Base-by-base conservation (phyloP, 1,140 invertebrate species). In the Maconellicoccus hirsutus region DNA sequence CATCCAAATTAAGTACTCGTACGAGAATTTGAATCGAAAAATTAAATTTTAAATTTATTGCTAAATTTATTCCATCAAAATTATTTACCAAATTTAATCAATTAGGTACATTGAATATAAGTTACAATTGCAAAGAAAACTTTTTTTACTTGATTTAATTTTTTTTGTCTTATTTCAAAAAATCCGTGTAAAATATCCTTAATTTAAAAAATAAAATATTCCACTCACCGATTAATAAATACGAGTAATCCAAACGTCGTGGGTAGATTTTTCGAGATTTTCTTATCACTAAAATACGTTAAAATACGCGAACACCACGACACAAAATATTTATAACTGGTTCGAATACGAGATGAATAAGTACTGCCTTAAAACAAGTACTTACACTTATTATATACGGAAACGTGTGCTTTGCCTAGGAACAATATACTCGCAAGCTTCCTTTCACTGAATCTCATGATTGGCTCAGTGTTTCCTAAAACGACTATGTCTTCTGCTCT, bases 361-460 rank as follows among this genome's bases (percentile, higher is more conserved):
- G 61, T 26, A 66, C 61, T 66, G 25, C 21, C 61, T 66, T 12
- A 66, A 25, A 66, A 66, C 25, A 26, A 66, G 25, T 25, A 25
- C 61, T 10, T 66, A 25, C 61, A 23, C 61, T 66, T 66, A 26
- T 66, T 66, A 25, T 66, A 66, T 66, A 66, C 61, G 25, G 22
- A 26, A 66, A 23, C 61, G 25, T 26, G 19, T 25, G 25, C 22
- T 26, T 25, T 66, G 25, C 21, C 21, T 66, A 19, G 10, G 22
- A 66, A 23, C 25, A 10, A 16, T 23, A 16, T 19, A 19, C n/a
- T 66, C 42, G 42, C 42, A 16, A 52, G 25, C 61, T 23, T 66
- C 61, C 61, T 66, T 66, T 66, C 61, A 66, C 61, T 66, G 61
- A 23, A 66, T 26, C 25, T 66, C 61, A 66, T 66, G 61, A 66